Conservation (phyloP, 1,140 invertebrate genomes). For the Papilio xuthus region DNA sequence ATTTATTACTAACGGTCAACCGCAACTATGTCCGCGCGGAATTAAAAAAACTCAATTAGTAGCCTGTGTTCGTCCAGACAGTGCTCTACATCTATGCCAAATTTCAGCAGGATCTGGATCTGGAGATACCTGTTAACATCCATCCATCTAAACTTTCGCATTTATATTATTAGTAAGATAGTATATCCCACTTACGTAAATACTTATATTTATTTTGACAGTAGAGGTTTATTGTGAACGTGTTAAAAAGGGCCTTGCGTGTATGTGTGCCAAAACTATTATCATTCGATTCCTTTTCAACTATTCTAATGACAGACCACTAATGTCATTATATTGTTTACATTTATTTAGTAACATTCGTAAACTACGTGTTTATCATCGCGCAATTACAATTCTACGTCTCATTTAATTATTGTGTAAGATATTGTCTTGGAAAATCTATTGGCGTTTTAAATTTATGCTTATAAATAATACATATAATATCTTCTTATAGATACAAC, state of each 20-base stretch:
- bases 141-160: too few species aligned
- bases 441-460: background rate
- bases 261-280: slow-evolving; percentile 1
- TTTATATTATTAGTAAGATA: too few species aligned
- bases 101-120: too few species aligned
- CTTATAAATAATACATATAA: background rate
- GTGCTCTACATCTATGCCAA: too few species aligned
- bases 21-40: too few species aligned
- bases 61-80: too few species aligned
- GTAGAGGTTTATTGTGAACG: background rate
- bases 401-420: background rate
- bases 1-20: too few species aligned
- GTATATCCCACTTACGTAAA: background rate
- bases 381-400: background rate
- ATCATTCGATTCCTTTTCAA: background rate
- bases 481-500: too few species aligned
- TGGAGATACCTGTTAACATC: too few species aligned
- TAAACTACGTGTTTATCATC: slow-evolving; percentile 1
- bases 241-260: background rate
- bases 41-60: too few species aligned
- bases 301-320: background rate
- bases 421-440: background rate
- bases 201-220: background rate
- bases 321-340: background rate
- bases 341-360: background rate